A percentile compares a stretch with the other conserved stretches of the same genome.
Evolutionary conservation across 2,797 vertebrate genomes (phyloP).

Genomic region (Sylvia borin): DNA sequence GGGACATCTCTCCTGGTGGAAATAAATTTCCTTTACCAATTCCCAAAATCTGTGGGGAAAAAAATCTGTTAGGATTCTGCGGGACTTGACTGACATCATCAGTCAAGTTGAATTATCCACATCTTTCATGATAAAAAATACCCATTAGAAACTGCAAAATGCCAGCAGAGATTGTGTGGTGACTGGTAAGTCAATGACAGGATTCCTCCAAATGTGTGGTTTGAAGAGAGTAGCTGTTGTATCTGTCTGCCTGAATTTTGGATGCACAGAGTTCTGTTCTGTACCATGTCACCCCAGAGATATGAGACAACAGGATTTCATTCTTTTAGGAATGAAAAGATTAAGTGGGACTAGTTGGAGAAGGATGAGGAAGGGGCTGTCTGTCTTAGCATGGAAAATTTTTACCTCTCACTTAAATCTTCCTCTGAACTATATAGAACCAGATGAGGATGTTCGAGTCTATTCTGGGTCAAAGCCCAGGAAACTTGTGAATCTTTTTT

Average conservation of each 20-base stretch:
- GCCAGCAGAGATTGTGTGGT: rapidly evolving
- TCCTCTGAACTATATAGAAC: slow-evolving; percentile 5
- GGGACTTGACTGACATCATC: not conserved
- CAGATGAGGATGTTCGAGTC: slow-evolving; percentile 25
- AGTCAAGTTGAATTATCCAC: not conserved
- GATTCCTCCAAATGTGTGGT: not conserved
- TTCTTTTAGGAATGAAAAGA: not conserved
- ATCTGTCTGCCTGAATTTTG: not conserved
- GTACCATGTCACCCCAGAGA: not conserved
- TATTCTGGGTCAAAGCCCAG: slow-evolving; percentile 60
- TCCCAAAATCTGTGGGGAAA: not conserved
- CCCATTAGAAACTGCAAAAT: not conserved
- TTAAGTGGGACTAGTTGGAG: not conserved
- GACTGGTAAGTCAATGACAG: not conserved
- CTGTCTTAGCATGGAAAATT: not conserved
- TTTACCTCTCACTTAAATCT: slow-evolving; percentile 25
- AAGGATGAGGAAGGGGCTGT: not conserved
- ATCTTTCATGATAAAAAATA: not conserved
- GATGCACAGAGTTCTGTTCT: not conserved
- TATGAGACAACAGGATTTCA: not conserved
- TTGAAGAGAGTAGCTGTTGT: not conserved
- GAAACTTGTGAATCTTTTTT: slow-evolving; percentile 61
- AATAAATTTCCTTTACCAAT: not conserved
- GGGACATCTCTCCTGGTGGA: not conserved
- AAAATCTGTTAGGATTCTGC: not conserved